These are phyloP conservation scores for Bubo bubo DNA, from an alignment of 2,113 vertebrate species.

Conservation along the genomic window DNA sequence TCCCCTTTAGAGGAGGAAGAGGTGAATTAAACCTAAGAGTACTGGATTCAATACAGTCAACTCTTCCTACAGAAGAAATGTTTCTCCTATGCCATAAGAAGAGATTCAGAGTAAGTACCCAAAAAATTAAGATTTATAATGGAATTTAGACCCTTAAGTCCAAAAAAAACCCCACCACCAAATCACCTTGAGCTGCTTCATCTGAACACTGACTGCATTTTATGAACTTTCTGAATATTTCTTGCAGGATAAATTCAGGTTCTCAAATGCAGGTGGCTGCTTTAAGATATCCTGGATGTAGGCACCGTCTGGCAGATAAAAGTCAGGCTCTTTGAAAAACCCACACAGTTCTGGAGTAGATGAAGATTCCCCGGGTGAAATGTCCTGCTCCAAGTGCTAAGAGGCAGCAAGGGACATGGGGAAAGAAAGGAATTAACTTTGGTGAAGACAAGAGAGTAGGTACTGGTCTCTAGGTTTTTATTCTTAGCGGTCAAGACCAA, in stretches of 20 bases:
- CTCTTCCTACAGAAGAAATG: background rate
- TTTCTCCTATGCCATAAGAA: background rate
- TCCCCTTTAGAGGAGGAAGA: background rate
- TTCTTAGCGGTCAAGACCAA: background rate
- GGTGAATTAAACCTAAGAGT: background rate
- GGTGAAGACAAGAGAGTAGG: background rate
- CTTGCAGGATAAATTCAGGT: background rate
- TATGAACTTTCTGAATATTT: background rate
- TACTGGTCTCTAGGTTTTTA: background rate
- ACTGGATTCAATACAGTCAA: background rate
- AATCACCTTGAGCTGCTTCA: background rate
- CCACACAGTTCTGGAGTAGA: background rate
- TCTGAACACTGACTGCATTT: background rate
- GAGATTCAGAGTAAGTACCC: background rate
- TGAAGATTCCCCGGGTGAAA: too few species aligned
- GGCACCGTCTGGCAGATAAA: background rate
- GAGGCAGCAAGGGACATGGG: background rate
- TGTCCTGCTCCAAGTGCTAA: background rate
- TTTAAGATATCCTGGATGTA: background rate
- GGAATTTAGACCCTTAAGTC: background rate
- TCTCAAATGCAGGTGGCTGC: background rate
- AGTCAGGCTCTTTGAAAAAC: background rate
- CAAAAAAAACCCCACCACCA: background rate
- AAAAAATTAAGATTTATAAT: background rate
- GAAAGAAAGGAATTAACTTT: background rate